phyloP scores from a whole-genome alignment of 1,140 invertebrate genomes.

The Steinernema khuongi region DNA sequence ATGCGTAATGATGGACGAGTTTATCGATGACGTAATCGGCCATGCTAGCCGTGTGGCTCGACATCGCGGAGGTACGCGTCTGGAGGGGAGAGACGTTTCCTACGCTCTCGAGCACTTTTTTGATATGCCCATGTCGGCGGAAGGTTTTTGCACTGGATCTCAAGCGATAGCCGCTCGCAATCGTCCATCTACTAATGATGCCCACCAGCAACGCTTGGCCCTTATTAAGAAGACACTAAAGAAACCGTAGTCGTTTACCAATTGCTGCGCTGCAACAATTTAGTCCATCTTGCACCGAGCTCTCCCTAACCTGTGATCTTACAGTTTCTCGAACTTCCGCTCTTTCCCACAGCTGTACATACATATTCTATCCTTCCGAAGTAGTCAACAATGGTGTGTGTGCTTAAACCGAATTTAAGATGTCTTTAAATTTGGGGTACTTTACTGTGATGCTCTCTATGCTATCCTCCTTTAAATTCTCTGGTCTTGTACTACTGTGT shows the following conservation, averaged over 20 bases:
- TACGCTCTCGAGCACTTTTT: constrained; percentile 6
- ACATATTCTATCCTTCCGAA: no score
- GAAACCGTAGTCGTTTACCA: neutral
- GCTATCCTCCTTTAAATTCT: neutral
- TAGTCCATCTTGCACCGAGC: neutral
- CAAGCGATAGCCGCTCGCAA: neutral
- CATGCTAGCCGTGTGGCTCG: neutral
- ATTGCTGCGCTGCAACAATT: neutral
- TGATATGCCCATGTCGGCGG: neutral
- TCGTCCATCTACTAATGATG: neutral
- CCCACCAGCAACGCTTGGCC: neutral
- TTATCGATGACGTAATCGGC: constrained; percentile 1
- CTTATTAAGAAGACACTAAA: neutral
- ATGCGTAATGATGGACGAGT: constrained; percentile 3
- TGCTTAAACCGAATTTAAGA: no score
- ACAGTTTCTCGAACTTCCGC: no score
- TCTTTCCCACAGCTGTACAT: no score
- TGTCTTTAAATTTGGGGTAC: neutral
- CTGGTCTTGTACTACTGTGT: neutral
- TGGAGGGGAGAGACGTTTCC: constrained; percentile 3
- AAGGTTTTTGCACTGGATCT: neutral
- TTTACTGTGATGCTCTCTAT: neutral
- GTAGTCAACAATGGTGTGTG: no score
- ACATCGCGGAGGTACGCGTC: neutral
- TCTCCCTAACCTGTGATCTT: no score